A percentile compares a stretch with the other conserved stretches of the same genome.
Evolutionary conservation across 1,140 invertebrate genomes (phyloP).

Genomic region (Gonioctena quinquepunctata): DNA sequence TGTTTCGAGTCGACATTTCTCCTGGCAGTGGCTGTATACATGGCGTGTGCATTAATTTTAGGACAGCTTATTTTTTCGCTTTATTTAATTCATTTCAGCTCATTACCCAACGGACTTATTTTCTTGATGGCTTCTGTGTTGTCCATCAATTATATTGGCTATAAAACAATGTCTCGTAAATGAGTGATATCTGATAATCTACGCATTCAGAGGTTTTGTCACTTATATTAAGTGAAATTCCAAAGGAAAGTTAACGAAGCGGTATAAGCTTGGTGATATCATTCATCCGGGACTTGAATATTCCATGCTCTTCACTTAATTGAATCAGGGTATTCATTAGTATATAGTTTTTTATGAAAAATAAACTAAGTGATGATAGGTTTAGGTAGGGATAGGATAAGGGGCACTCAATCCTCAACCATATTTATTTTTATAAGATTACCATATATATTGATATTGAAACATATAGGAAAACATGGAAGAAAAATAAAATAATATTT

Average conservation of each 20-base stretch:
- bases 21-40: background rate
- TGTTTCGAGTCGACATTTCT: conserved; percentile 12
- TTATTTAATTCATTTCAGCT: conserved; percentile 3
- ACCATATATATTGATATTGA: too few relatives aligned
- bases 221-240: conserved; percentile 10
- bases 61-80: background rate
- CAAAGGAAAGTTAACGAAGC: background rate
- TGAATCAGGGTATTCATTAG: background rate
- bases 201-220: background rate
- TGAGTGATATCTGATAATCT: background rate
- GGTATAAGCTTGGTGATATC: too few relatives aligned
- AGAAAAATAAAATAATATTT: too few relatives aligned
- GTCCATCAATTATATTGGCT: background rate
- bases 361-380: background rate
- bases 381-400: too few relatives aligned
- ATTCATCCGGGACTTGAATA: too few relatives aligned
- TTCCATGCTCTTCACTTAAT: too few relatives aligned
- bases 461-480: too few relatives aligned
- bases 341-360: background rate
- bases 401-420: too few relatives aligned
- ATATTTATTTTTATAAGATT: too few relatives aligned
- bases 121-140: conserved; percentile 3
- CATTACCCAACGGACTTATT: background rate
- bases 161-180: background rate
- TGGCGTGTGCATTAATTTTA: background rate